Evolutionary conservation across 2,888 invertebrate genomes (phyloP), one percentile per base, ranked within the genome.

Genomic region (Cremastobaeus sp.): DNA sequence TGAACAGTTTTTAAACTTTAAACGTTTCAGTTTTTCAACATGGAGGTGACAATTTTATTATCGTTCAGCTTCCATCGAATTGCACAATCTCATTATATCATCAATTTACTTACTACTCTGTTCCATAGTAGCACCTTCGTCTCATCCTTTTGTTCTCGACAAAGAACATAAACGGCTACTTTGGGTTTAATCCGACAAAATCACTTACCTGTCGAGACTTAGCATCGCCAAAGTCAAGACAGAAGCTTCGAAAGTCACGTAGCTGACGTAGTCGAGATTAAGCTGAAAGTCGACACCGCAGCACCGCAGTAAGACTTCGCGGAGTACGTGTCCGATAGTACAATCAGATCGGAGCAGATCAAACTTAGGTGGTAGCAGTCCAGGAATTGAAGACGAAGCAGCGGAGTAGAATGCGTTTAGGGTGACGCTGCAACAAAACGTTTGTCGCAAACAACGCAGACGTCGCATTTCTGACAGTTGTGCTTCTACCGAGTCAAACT

Each of bases 191-290:
- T 66, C 57, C 41, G 41, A 20, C 18, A 11, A 39, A 52, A 68
- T 43, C 68, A 18, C 45, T 69, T 55, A 62, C 62, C 79, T 72
- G 43, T 84, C 82, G 37, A 85, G 60, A 17, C 78, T 78, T 14
- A 84, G 59, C 11, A 83, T 62, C 1, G 77, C 79, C 11, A 84
- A 72, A 12, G 83, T 84, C 37, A 82, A 50, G 0, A 82, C 65
- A 1, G 83, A 81, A 6, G 81, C 79, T 69, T 81, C 79, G 37
- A 84, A 81, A 25, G 78, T 85, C 35, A 85, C 68, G 41, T 80
- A 59, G 5, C 78, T 81, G 11, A 84, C 73, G 65, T 83, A 84
- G 52, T 83, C 82, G 60, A 81, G 74, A 68, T 85, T 81, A 9
- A 82, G 52, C 18, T 65, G 17, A 25, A 81, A 62, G 2, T 79